Evolutionary conservation across 2,888 invertebrate species (phyloP), one percentile per base, ranked within the genome.

Genomic region (Hemithea aestivaria): DNA sequence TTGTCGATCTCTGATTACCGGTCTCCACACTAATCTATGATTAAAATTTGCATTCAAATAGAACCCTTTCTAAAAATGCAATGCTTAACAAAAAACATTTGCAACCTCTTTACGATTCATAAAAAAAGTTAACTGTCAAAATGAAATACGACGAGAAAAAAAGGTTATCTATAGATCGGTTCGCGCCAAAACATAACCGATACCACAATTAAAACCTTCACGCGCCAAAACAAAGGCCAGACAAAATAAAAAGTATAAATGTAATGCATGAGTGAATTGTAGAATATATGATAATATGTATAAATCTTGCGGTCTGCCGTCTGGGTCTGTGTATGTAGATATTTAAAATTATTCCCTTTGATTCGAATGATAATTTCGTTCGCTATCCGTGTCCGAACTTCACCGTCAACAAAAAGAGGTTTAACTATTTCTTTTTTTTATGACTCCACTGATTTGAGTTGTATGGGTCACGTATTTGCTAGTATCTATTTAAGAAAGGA

Each of bases 321-420:
- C 83, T 82, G 82, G 79, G 67, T 63, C 20, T 66, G 70, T 75
- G 72, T 79, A 75, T 79, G 74, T 79, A 80, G 72, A 75, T 78
- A 81, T 85, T 84, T 82, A 78, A 87, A 84, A 85, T 67, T 87
- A 85, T 87, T 87, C 85, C 75, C 85, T 88, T 88, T 88, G 87
- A 87, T 87, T 76, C 77, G 68, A 69, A 84, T 78, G 84, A 84
- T 87, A 85, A 87, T 85, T 84, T 80, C 68, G 74, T 76, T 78
- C 68, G 71, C 66, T 66, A 61, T 51, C 53, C 67, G 64, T 20
- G 29, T 8, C 20, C 20, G 26, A 53, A 60, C 51, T 52, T 56
- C 67, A 80, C 60, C 73, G 80, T 74, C 68, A 61, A 70, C 79
- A 78, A 38, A 76, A 70, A 67, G 5, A 24, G 5, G 16, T 16